These are phyloP conservation scores for Podilymbus podiceps DNA, from an alignment of 2,113 vertebrate species.

Conservation along the genomic window DNA sequence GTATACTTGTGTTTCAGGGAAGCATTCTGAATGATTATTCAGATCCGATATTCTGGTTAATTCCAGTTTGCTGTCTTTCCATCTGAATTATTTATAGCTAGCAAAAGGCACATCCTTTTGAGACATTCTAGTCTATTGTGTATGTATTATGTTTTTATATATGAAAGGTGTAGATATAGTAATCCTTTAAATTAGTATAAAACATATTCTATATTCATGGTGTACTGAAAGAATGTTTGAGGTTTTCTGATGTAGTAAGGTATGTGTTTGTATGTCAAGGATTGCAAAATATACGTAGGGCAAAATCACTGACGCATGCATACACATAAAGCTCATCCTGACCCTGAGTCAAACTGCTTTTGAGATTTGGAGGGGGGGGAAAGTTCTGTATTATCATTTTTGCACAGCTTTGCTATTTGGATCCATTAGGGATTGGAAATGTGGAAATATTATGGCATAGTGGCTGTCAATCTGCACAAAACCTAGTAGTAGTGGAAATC, in stretches of 20 bases:
- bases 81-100: not conserved
- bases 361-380: not conserved
- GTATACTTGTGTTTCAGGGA: not conserved
- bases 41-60: not conserved
- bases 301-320: not conserved
- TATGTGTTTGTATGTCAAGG: not conserved
- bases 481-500: not conserved
- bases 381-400: not conserved
- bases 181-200: not conserved
- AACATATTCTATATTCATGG: not conserved
- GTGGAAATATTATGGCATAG: not conserved
- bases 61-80: not conserved
- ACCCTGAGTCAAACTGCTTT: not conserved
- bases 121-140: not conserved
- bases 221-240: not conserved
- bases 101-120: not conserved
- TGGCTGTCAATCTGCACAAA: slow-evolving; percentile 36
- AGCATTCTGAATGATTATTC: not conserved
- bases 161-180: not conserved
- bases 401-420: not conserved
- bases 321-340: not conserved
- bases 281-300: not conserved
- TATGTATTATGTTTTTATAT: not conserved
- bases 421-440: not conserved
- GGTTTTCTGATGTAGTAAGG: not conserved